Percentiles rank a stretch among this genome's conserved stretches.
Evolutionary conservation across 2,113 vertebrate species (phyloP).

Genomic region (Hipposideros armiger): DNA sequence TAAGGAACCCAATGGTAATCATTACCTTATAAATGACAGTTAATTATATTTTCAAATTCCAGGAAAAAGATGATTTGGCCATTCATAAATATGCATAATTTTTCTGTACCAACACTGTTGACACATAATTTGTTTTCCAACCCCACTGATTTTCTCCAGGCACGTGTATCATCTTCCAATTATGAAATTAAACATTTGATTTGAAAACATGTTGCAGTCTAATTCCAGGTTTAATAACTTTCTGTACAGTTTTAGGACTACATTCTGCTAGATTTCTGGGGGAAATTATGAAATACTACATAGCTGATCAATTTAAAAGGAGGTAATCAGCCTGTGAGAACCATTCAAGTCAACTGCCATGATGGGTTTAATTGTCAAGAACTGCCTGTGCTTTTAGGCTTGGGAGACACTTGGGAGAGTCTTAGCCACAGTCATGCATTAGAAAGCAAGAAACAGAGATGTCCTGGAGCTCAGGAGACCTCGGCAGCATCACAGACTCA

Average conservation of each 20-base stretch:
- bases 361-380: background rate
- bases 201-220: constrained; percentile 75
- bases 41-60: constrained; percentile 77
- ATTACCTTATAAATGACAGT: constrained; percentile 67
- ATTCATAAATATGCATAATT: constrained; percentile 80
- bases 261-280: constrained; percentile 31
- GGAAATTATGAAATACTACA: constrained; percentile 62
- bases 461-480: too few species aligned
- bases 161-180: constrained; percentile 81
- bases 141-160: constrained; percentile 78
- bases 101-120: constrained; percentile 66
- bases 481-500: background rate
- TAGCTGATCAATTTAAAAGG: background rate
- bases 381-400: background rate
- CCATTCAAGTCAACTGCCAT: background rate
- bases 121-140: constrained; percentile 80
- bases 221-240: constrained; percentile 80
- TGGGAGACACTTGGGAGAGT: background rate
- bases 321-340: background rate
- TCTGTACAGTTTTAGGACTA: constrained; percentile 69
- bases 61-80: constrained; percentile 76
- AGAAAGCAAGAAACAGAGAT: background rate
- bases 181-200: constrained; percentile 80
- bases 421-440: fast-evolving
- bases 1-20: constrained; percentile 49